Evolutionary conservation across 2,888 invertebrate species (phyloP).

Genomic region (Acronicta psi): DNA sequence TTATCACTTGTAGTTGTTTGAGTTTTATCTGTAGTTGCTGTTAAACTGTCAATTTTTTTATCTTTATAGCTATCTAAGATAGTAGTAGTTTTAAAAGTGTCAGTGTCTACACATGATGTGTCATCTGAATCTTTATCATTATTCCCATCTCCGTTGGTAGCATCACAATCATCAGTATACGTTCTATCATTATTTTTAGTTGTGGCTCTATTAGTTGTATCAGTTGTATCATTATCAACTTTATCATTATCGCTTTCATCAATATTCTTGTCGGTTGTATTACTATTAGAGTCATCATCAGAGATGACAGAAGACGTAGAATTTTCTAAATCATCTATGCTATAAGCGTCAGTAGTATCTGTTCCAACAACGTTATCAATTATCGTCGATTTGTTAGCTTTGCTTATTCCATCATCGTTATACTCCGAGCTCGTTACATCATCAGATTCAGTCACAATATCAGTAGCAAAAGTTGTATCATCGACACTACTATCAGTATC

Average conservation of each 20-base stretch:
- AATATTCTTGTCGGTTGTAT: neutral
- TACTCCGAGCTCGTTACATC: neutral
- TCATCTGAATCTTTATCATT: neutral
- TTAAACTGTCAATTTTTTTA: neutral
- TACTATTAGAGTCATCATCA: neutral
- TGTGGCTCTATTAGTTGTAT: too few species aligned
- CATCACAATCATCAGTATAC: neutral
- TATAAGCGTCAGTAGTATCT: neutral
- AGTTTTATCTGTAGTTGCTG: too few species aligned
- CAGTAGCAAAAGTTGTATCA: too few species aligned
- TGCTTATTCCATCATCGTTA: neutral
- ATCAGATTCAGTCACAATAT: too few species aligned
- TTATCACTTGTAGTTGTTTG: too few species aligned
- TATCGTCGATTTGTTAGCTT: neutral
- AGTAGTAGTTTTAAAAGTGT: neutral
- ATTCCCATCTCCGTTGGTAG: neutral
- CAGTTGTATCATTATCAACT: too few species aligned
- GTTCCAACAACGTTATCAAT: neutral
- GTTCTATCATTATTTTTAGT: too few species aligned
- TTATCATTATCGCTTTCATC: too few species aligned
- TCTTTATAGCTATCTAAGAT: neutral
- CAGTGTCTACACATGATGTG: neutral
- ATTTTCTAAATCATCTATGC: too few species aligned
- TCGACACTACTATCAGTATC: too few species aligned
- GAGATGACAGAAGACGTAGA: neutral